phyloP scores from a whole-genome alignment of 2,113 vertebrate genomes.

The Aspidoscelis tigris region DNA sequence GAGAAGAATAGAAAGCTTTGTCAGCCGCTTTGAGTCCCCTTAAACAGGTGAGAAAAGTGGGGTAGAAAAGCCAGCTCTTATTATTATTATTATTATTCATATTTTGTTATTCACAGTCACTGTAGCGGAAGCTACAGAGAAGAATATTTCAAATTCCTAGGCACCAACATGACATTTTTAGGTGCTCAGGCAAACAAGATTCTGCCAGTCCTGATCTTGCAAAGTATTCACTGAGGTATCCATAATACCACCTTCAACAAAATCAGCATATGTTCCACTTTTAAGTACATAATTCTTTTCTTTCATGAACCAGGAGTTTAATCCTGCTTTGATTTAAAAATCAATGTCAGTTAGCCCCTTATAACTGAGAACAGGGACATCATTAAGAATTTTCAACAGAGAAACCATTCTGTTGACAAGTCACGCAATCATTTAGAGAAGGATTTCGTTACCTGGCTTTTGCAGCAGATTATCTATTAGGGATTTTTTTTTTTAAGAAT shows the following conservation, averaged over 20 bases:
- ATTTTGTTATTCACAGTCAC: neutral
- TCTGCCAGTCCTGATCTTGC: conserved; percentile 10
- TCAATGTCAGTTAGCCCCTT: conserved; percentile 1
- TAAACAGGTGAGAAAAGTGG: too few species aligned
- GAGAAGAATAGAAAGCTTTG: too few species aligned
- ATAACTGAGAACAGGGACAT: neutral
- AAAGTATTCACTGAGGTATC: conserved; percentile 9
- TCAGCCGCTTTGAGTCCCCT: too few species aligned
- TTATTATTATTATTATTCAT: too few species aligned
- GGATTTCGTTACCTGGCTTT: conserved; percentile 22
- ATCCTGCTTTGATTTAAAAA: conserved; percentile 28
- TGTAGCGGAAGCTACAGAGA: neutral
- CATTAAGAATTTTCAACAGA: neutral
- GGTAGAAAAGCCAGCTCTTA: too few species aligned
- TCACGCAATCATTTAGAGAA: conserved; percentile 28
- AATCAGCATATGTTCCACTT: conserved; percentile 14
- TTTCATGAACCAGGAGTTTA: conserved; percentile 31
- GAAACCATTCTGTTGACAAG: neutral
- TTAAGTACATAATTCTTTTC: conserved; percentile 24
- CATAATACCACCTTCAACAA: conserved; percentile 2
- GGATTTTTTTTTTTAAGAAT: too few species aligned
- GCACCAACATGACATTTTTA: conserved; percentile 18
- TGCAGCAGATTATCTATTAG: neutral
- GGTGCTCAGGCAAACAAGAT: neutral
- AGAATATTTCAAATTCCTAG: conserved; percentile 14